Evolutionary conservation across 2,888 invertebrate species (phyloP), one percentile per base, ranked within the genome.

Genomic region (Torymus texanus): DNA sequence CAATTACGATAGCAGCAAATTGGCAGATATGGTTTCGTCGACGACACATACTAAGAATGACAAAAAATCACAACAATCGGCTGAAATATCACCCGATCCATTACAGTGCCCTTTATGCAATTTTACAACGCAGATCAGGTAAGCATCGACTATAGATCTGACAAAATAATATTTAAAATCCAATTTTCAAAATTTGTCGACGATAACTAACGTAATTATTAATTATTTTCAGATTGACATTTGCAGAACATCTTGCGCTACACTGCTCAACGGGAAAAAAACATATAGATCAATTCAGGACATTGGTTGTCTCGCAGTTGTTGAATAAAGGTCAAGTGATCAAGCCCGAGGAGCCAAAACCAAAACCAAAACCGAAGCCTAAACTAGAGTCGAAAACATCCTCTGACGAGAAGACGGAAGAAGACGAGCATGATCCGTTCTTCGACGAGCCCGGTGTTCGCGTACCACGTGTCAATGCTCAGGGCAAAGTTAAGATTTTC

Each of bases 401-500:
- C 0, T 80, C 75, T 0, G 41, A 8, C 84, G 83, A 55, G 82
- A 81, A 2, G 85, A 87, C 85, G n/a, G 85, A 88, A 70, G 86
- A 87, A 10, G 90, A 90, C 56, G 88, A 89, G 8, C 88, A 90
- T 71, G 53, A 41, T 41, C 41, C 41, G 8, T 41, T 41, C 41
- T 41, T 65, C 65, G 93, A 93, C 16, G 93, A 94, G 81, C 93
- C 93, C 2, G 93, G 75, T 0, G 4, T 78, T 0, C 55, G 74
- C n/a, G 67, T 75, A 5, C 81, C 78, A 0, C 65, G 71, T n/a
- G 92, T 95, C 13, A 95, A 94, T 88, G 93, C 94, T 0, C 94
- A 82, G 18, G 78, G 78, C 53, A 97, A 96, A 92, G 93, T 96
- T 18, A 98, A 98, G 91, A 94, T 94, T 0, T 96, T 96, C 90